Percentiles rank a stretch among this genome's conserved stretches.
Conservation (phyloP, 2,113 vertebrate genomes). For the Cichladusa arquata region DNA sequence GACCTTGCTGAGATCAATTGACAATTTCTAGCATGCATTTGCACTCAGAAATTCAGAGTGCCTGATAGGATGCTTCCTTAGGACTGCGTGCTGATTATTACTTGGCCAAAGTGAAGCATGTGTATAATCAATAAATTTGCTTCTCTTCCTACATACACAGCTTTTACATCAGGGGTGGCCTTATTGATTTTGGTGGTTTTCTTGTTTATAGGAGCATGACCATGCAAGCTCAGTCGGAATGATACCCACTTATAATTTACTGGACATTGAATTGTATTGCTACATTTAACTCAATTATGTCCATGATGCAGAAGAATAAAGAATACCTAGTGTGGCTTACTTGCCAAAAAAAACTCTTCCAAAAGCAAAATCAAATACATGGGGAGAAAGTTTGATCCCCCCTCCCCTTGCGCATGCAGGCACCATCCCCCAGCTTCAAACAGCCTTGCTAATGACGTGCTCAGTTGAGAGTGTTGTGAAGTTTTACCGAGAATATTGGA, state of each 20-base stretch:
- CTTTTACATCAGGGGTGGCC: not conserved
- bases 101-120: not conserved
- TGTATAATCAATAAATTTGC: not conserved
- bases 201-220: not conserved
- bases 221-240: not conserved
- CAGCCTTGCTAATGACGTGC: not conserved
- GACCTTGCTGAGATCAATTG: not conserved
- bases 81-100: not conserved
- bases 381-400: not conserved
- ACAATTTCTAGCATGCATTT: not conserved
- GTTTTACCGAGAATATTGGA: not conserved
- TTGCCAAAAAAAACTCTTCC: accelerated
- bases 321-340: not conserved
- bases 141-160: not conserved
- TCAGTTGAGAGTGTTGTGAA: not conserved
- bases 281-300: not conserved
- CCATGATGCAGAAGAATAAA: not conserved
- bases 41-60: not conserved
- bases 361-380: not conserved
- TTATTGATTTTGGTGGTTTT: slow-evolving; percentile 12
- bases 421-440: not conserved
- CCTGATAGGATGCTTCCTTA: not conserved
- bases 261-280: not conserved
- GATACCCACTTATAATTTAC: not conserved
- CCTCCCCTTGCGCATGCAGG: accelerated